Evolutionary conservation across 2,888 invertebrate genomes (phyloP).

Genomic region (Protodeltote pygarga): DNA sequence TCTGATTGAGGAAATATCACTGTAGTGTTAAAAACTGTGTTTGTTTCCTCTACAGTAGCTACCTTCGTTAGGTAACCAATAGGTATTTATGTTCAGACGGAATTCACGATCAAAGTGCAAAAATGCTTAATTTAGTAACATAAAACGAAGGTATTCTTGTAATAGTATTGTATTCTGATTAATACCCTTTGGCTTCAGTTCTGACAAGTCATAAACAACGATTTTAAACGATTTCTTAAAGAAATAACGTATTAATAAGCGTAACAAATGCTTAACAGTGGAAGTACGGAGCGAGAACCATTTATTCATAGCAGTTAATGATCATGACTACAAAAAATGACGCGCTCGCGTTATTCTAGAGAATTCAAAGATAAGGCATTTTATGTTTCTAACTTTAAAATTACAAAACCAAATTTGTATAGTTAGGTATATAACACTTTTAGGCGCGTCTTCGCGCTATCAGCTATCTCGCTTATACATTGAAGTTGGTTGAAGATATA

Average conservation of each 20-base stretch:
- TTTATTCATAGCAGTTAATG: constrained; percentile 34
- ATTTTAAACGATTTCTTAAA: constrained; percentile 5
- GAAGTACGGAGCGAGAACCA: constrained; percentile 28
- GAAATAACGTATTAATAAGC: constrained; percentile 20
- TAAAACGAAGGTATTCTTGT: neutral
- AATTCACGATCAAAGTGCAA: no score
- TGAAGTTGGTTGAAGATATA: no score
- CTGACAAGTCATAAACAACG: constrained; percentile 17
- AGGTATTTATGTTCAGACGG: no score
- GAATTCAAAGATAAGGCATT: constrained; percentile 27
- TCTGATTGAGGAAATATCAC: constrained; percentile 12
- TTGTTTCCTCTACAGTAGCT: no score
- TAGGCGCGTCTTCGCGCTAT: no score
- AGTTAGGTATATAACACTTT: no score
- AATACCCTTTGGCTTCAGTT: constrained; percentile 8
- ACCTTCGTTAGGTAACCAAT: no score
- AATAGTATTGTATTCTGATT: neutral
- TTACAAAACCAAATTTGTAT: no score
- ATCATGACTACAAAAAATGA: constrained; percentile 44
- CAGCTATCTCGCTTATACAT: no score
- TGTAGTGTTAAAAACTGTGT: constrained; percentile 2
- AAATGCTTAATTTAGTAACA: no score
- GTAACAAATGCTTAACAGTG: constrained; percentile 31
- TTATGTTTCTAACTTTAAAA: no score
- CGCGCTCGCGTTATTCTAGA: constrained; percentile 26